phyloP scores from a whole-genome alignment of 2,113 vertebrate genomes.

The Sminthopsis crassicaudata region DNA sequence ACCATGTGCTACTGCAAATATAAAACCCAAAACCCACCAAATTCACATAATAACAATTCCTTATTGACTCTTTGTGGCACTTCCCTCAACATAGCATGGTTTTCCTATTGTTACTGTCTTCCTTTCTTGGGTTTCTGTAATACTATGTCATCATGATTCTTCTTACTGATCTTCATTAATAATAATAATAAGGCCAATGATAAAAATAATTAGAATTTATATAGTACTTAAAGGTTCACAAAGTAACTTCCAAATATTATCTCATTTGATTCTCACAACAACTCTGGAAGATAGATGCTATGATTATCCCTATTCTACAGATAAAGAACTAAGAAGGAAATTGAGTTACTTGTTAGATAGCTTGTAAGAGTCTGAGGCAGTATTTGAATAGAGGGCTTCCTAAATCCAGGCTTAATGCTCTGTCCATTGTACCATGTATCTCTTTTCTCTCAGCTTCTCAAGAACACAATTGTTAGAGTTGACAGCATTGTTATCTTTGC shows the following conservation, averaged over 20 bases:
- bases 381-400: neutral
- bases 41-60: neutral
- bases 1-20: neutral
- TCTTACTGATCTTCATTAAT: neutral
- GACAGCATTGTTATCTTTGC: neutral
- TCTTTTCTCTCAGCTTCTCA: neutral
- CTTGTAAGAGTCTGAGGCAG: neutral
- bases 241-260: neutral
- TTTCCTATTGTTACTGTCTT: neutral
- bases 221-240: neutral
- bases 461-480: neutral
- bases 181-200: neutral
- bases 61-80: neutral
- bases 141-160: neutral
- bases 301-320: neutral
- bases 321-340: neutral
- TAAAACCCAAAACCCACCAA: neutral
- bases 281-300: neutral
- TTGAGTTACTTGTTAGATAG: neutral
- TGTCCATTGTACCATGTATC: neutral
- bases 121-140: neutral
- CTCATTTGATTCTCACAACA: neutral
- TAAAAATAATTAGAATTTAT: neutral
- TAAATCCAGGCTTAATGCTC: neutral
- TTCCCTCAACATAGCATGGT: neutral